Percentiles rank a stretch among this genome's conserved stretches.
These are phyloP conservation scores for Dreissena rostriformis DNA, from an alignment of 1,140 invertebrate genomes.

Conservation along the genomic window DNA sequence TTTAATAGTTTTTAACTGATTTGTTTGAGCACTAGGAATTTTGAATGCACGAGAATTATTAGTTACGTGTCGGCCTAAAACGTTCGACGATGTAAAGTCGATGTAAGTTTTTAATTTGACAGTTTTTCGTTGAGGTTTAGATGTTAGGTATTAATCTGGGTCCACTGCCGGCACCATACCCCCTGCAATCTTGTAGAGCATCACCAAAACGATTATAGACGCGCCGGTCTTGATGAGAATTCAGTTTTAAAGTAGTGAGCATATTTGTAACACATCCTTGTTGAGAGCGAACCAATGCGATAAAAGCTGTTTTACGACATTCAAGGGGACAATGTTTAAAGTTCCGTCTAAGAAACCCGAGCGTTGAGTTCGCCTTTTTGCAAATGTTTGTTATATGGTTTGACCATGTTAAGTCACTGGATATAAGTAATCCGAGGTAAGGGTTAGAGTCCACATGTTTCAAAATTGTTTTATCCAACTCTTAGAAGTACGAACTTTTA, in stretches of 20 bases:
- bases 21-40: neutral
- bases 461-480: neutral
- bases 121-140: neutral
- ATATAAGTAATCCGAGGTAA: conserved; percentile 3
- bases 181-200: conserved; percentile 23
- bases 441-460: conserved; percentile 34
- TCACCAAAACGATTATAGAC: conserved; percentile 7
- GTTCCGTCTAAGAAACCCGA: neutral
- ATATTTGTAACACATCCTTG: conserved; percentile 15
- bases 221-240: neutral
- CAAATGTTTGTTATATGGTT: conserved; percentile 9
- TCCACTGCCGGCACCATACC: conserved; percentile 36
- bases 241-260: neutral
- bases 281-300: conserved; percentile 4
- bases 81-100: neutral
- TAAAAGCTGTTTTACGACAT: conserved; percentile 13
- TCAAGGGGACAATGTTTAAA: conserved; percentile 14
- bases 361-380: conserved; percentile 14
- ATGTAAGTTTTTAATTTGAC: conserved; percentile 1
- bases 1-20: neutral
- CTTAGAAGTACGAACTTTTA: conserved; percentile 1
- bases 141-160: conserved; percentile 8
- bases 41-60: neutral
- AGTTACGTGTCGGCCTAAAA: neutral
- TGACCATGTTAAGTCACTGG: conserved; percentile 2